Evolutionary conservation across 2,113 vertebrate genomes (phyloP).

Genomic region (Corythornis vintsioides): DNA sequence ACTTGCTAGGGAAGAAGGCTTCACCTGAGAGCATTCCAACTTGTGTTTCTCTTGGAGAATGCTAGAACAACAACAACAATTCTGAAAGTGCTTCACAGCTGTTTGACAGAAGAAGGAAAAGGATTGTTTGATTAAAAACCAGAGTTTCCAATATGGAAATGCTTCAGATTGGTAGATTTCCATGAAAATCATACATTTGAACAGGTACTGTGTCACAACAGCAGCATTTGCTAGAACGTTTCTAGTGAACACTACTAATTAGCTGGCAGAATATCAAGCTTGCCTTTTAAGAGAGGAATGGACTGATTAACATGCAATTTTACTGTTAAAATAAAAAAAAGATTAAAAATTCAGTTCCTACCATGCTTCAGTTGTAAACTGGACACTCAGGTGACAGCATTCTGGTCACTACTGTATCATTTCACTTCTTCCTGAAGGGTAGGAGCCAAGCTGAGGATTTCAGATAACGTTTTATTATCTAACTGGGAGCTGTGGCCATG

Average conservation of each 20-base stretch:
- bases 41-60: background rate
- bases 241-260: background rate
- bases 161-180: background rate
- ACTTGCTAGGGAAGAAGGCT: background rate
- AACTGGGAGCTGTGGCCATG: background rate
- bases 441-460: background rate
- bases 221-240: background rate
- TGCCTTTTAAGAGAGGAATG: background rate
- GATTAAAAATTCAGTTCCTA: background rate
- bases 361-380: background rate
- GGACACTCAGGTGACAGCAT: background rate
- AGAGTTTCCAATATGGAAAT: background rate
- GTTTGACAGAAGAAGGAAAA: background rate
- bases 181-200: background rate
- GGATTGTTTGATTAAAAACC: background rate
- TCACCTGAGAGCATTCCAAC: background rate
- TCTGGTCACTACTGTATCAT: background rate
- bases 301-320: background rate
- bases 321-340: background rate
- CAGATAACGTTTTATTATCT: background rate
- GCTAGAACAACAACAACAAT: background rate
- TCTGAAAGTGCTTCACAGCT: background rate
- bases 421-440: background rate
- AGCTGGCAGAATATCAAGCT: constrained; percentile 24
- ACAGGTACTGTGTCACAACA: background rate